Conservation (phyloP, 1,140 invertebrate species). For the Proctacanthus coquilletti region DNA sequence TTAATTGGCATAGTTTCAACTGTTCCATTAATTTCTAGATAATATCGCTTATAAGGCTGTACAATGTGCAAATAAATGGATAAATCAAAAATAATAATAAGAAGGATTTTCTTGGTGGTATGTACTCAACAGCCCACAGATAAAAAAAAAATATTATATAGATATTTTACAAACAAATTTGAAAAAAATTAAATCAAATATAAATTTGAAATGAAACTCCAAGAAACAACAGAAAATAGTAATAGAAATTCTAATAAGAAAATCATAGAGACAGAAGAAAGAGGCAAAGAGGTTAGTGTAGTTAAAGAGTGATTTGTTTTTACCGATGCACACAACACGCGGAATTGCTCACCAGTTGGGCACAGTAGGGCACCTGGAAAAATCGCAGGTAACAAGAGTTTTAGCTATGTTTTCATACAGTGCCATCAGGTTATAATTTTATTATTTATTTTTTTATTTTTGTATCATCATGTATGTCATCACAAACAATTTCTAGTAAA, state of each 20-base stretch:
- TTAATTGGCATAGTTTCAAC: too few species aligned
- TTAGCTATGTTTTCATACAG: background rate
- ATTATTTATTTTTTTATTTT: slow-evolving; percentile 2
- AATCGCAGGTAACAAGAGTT: slow-evolving; percentile 10
- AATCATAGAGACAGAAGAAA: slow-evolving; percentile 1
- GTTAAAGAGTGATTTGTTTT: slow-evolving; percentile 17
- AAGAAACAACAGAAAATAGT: background rate
- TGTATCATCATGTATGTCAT: background rate
- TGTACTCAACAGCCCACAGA: background rate
- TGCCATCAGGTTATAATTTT: background rate
- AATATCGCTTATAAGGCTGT: too few species aligned
- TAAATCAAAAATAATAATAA: too few species aligned
- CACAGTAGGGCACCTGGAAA: slow-evolving; percentile 69
- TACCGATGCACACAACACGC: slow-evolving; percentile 85
- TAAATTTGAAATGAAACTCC: background rate
- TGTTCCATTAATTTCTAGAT: too few species aligned
- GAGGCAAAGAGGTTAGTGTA: slow-evolving; percentile 2
- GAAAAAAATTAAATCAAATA: slow-evolving; percentile 1
- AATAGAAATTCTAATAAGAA: background rate
- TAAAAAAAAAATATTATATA: background rate
- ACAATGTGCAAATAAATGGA: too few species aligned
- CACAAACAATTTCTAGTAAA: background rate
- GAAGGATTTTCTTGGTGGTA: background rate
- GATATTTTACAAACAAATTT: background rate
- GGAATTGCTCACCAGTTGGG: slow-evolving; percentile 80